phyloP scores from a whole-genome alignment of 1,140 invertebrate species.

The Drosophila seguyi region DNA sequence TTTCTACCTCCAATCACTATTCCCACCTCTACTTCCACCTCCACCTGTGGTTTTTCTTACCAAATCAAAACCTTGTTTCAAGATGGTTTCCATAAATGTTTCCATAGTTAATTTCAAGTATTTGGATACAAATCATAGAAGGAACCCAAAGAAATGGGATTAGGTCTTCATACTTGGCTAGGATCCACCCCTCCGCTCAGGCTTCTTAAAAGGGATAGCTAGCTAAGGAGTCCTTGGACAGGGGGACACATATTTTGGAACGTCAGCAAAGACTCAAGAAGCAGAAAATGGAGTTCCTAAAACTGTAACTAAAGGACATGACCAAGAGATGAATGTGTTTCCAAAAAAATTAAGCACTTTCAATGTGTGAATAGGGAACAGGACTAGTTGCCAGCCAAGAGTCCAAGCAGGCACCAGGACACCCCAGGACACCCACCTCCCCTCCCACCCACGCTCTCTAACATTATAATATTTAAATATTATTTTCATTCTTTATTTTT shows the following conservation, averaged over 20 bases:
- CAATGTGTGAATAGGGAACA: too few species aligned
- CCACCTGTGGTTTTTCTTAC: neutral
- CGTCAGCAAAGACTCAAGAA: constrained; percentile 33
- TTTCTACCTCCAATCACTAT: neutral
- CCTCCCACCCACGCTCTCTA: neutral
- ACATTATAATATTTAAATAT: constrained; percentile 78
- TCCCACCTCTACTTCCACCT: too few species aligned
- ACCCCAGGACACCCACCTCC: neutral
- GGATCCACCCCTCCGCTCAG: too few species aligned
- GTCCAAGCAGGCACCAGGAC: neutral
- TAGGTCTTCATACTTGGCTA: neutral
- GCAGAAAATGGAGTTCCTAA: neutral
- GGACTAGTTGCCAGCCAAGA: constrained; percentile 16
- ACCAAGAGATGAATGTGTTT: too few species aligned
- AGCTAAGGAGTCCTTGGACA: neutral
- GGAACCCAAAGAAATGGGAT: too few species aligned
- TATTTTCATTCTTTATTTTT: constrained; percentile 81
- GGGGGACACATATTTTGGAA: constrained; percentile 21
- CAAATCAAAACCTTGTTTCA: neutral
- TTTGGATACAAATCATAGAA: neutral
- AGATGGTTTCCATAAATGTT: neutral
- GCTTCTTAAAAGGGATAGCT: neutral
- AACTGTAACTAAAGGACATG: constrained; percentile 33
- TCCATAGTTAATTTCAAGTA: neutral
- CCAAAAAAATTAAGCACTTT: constrained; percentile 13